phyloP scores from a whole-genome alignment of 1,140 invertebrate genomes.

The Drosophila varians region DNA sequence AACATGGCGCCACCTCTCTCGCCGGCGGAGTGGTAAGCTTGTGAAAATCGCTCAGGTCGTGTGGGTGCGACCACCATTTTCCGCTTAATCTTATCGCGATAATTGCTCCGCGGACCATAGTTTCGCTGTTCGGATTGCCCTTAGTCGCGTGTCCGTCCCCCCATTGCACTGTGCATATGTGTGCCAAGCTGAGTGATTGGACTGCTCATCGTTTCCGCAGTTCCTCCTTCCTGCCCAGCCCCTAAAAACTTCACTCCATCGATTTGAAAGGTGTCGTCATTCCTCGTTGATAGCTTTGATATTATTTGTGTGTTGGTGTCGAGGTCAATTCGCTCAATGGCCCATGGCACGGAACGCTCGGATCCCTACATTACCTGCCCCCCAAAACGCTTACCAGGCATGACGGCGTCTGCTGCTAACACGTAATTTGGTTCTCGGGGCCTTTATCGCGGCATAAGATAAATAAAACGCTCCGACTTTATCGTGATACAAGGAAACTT shows the following conservation, averaged over 20 bases:
- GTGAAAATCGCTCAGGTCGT: slow-evolving; percentile 43
- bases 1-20: slow-evolving; percentile 57
- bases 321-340: slow-evolving; percentile 46
- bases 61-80: slow-evolving; percentile 59
- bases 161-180: neutral
- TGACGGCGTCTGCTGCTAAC: slow-evolving; percentile 29
- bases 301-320: slow-evolving; percentile 11
- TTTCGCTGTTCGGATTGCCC: slow-evolving; percentile 21
- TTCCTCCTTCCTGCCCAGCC: slow-evolving; percentile 7
- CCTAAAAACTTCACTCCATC: slow-evolving; percentile 14
- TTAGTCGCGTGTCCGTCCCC: slow-evolving; percentile 9
- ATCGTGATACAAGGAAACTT: slow-evolving; percentile 16
- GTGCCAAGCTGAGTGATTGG: slow-evolving; percentile 41
- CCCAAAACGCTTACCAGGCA: slow-evolving; percentile 60
- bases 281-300: slow-evolving; percentile 3
- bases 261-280: slow-evolving; percentile 37
- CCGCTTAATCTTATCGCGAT: slow-evolving; percentile 55
- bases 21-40: slow-evolving; percentile 12
- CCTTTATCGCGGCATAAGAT: slow-evolving; percentile 68
- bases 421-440: slow-evolving; percentile 22
- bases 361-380: neutral
- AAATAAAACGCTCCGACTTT: slow-evolving; percentile 54
- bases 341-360: slow-evolving; percentile 22
- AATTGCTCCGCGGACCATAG: slow-evolving; percentile 32
- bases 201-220: slow-evolving; percentile 31